phyloP scores from a whole-genome alignment of 2,888 invertebrate genomes.

The Drepana falcataria region DNA sequence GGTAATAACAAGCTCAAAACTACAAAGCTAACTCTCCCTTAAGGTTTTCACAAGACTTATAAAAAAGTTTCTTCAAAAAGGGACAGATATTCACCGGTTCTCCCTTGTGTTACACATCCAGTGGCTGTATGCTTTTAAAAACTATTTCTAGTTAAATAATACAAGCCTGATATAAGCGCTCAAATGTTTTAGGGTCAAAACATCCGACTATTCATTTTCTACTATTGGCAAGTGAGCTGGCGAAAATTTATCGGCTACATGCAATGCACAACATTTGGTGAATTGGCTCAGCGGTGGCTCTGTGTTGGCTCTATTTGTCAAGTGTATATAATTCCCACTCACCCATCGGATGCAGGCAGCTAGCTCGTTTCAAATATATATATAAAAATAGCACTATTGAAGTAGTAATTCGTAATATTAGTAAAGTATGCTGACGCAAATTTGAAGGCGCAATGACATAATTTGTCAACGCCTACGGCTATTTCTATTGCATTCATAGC shows the following conservation, averaged over 20 bases:
- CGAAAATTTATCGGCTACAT: slow-evolving; percentile 46
- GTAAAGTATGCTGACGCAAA: slow-evolving; percentile 28
- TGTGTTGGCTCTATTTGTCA: slow-evolving; percentile 49
- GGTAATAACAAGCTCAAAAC: too few species aligned
- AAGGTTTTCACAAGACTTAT: too few species aligned
- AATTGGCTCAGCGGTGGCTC: slow-evolving; percentile 37
- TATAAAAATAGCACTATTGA: slow-evolving; percentile 22
- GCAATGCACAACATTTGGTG: slow-evolving; percentile 47
- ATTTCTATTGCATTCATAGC: slow-evolving; percentile 38
- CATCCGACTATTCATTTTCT: slow-evolving; percentile 32
- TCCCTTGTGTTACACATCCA: too few species aligned
- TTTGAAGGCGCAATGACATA: slow-evolving; percentile 31
- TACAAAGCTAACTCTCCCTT: too few species aligned
- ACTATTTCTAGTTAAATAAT: neutral
- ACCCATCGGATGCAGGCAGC: slow-evolving; percentile 24
- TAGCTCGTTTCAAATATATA: slow-evolving; percentile 21
- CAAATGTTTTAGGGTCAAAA: neutral
- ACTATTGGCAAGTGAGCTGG: slow-evolving; percentile 45
- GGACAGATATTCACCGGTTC: too few species aligned
- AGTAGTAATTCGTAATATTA: slow-evolving; percentile 14
- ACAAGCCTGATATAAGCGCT: neutral
- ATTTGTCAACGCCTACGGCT: slow-evolving; percentile 45
- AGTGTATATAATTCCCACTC: slow-evolving; percentile 51
- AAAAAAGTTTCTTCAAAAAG: too few species aligned
- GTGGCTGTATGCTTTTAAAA: too few species aligned